Evolutionary conservation across 2,797 vertebrate genomes (phyloP).

Genomic region (Coilia nasus): DNA sequence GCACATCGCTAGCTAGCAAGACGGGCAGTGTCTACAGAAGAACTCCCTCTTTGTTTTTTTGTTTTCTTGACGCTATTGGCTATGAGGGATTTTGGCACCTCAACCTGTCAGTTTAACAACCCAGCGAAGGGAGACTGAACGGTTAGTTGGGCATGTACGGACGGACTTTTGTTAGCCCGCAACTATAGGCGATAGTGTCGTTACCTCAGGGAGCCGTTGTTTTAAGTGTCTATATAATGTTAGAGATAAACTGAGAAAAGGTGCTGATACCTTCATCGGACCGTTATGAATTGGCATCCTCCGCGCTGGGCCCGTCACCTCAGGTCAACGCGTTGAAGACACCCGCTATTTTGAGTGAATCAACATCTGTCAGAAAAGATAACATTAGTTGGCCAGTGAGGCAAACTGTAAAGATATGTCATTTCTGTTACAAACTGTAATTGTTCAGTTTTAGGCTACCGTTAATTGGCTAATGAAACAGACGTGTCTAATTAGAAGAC

Average conservation of each 20-base stretch:
- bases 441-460: neutral
- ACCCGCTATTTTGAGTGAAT: conserved; percentile 3
- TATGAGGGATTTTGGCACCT: conserved; percentile 13
- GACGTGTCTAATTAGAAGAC: neutral
- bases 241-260: neutral
- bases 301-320: neutral
- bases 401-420: neutral
- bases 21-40: conserved; percentile 23
- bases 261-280: neutral
- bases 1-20: conserved; percentile 13
- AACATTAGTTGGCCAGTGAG: neutral
- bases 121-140: neutral
- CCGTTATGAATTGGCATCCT: conserved; percentile 13
- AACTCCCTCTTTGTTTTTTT: conserved; percentile 26
- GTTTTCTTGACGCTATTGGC: conserved; percentile 18
- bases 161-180: neutral
- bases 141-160: neutral
- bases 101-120: conserved; percentile 16
- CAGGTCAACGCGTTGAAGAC: neutral
- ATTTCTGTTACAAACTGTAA: neutral
- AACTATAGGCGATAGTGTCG: neutral
- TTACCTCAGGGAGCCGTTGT: neutral
- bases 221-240: conserved; percentile 4
- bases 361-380: neutral
- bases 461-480: neutral